phyloP scores from a whole-genome alignment of 2,113 vertebrate species.

The Alligator sinensis region DNA sequence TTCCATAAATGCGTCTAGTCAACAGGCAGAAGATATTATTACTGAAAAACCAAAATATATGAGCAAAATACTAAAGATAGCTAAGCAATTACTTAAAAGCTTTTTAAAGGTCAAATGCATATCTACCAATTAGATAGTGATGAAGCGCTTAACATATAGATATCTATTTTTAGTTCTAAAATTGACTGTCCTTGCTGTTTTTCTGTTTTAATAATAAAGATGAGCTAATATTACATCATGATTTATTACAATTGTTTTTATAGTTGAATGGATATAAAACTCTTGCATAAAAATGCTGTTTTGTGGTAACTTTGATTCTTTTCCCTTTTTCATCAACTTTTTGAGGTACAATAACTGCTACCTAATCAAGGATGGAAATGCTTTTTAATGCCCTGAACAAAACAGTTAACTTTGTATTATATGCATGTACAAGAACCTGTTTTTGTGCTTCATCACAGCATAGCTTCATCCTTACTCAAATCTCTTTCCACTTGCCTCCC shows the following conservation, averaged over 20 bases:
- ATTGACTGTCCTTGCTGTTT: slow-evolving; percentile 9
- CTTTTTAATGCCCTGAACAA: neutral
- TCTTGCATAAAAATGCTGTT: neutral
- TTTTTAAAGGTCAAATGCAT: slow-evolving; percentile 30
- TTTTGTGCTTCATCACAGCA: neutral
- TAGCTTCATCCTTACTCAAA: neutral
- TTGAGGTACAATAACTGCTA: neutral
- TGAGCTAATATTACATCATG: slow-evolving; percentile 1
- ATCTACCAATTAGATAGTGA: neutral
- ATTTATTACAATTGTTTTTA: slow-evolving; percentile 34
- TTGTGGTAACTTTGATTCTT: neutral
- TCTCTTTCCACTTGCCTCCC: neutral
- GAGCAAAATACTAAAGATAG: neutral
- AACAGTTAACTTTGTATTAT: no score
- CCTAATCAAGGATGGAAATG: neutral
- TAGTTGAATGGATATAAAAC: neutral
- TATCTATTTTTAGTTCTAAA: slow-evolving; percentile 46
- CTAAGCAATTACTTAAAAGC: slow-evolving; percentile 2
- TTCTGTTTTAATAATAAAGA: slow-evolving; percentile 35
- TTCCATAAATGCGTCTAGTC: neutral
- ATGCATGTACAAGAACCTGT: neutral
- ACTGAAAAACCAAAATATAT: neutral
- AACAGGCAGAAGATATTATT: neutral
- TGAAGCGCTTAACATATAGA: neutral
- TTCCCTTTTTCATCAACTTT: neutral